Evolutionary conservation across 2,797 vertebrate species (phyloP), one percentile per base, ranked within the genome.

Genomic region (Micrastur ruficollis): DNA sequence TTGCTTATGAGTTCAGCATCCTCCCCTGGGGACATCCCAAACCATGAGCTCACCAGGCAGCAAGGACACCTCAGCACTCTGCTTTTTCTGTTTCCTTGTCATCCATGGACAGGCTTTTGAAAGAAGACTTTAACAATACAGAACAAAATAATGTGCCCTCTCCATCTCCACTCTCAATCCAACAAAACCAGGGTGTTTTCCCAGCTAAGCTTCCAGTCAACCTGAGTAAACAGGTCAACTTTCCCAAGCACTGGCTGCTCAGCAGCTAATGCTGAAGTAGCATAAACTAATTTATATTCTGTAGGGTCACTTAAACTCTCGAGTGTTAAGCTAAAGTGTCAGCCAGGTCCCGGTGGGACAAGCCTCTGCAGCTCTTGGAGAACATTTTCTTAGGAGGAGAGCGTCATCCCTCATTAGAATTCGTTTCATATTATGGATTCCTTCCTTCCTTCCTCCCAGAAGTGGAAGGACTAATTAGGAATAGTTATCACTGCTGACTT

Each of bases 201-300:
- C 63, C 78, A 65, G 32, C 52, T 83, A 65, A 82, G 31, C 63
- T 89, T 76, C 49, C 50, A 90, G 63, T 20, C 63, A 85, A 44
- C 32, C 53, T 55, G 49, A 90, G 63, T 67, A 92, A 94, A 78
- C 62, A 85, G 93, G 86, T 94, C 92, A 95, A 36, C 65, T 72
- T 95, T 62, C 31, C 58, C 29, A 61, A 68, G 84, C 18, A 23
- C 36, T 50, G 49, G 29, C 67, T 80, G 56, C 56, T 81, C 59
- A 82, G 74, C 67, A 93, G 80, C 63, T 87, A 74, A 80, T 17
- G 34, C 53, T 88, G 74, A 89, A 82, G 71, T n/a, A 83, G 84
- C 79, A 89, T 58, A 92, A 89, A 50, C 53, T 92, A 93, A 93
- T 93, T 96, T 86, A 81, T 85, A 96, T 93, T 95, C 90, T 86